Base-by-base conservation (phyloP, 2,888 invertebrate genomes). In the Beris chalybata region DNA sequence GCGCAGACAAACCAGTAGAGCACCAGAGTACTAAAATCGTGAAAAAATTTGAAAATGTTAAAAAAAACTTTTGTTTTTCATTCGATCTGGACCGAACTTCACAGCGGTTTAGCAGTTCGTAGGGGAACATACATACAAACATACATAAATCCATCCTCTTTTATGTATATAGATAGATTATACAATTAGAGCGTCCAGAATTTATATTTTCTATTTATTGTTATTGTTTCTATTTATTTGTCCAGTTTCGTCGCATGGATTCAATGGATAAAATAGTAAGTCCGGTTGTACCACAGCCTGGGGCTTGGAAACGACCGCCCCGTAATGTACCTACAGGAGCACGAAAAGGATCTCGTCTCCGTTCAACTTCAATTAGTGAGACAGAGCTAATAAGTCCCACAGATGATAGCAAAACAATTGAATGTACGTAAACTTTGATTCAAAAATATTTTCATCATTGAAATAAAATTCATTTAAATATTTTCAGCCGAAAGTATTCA, bases 251-350 rank as follows among this genome's bases (percentile, higher is more conserved):
- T 57, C 86, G 91, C 61, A 82, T 89, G 78, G 90, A 90, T 74
- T 85, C 86, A 0, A 86, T 92, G 82, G 94, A 94, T 78, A 93
- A 93, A 81, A 95, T 95, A 72, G 95, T 95, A 12, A 94, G 93
- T 76, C 95, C 94, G 0, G 95, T 94, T 44, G 90, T 94, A 67
- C 93, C 93, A 7, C 94, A 94, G 77, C 93, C 93, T 0, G 93
- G 93, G 3, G 89, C 91, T 0, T 92, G 92, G 91, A 92, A 90
- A 79, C 82, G 88, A 31, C 81, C 82, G 5, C 78, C 77, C 70
- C 81, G 79, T 73, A 72, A 74, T n/a, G 77, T 77, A 29, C 77
- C 80, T 5, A 76, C 74, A 30, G 80, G 81, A 22, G 75, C 79
- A 31, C 73, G 82, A 48, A 78, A 79, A 66, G 68, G 74, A 0